Base-by-base conservation (phyloP, 2,113 vertebrate genomes). In the Semnopithecus entellus region DNA sequence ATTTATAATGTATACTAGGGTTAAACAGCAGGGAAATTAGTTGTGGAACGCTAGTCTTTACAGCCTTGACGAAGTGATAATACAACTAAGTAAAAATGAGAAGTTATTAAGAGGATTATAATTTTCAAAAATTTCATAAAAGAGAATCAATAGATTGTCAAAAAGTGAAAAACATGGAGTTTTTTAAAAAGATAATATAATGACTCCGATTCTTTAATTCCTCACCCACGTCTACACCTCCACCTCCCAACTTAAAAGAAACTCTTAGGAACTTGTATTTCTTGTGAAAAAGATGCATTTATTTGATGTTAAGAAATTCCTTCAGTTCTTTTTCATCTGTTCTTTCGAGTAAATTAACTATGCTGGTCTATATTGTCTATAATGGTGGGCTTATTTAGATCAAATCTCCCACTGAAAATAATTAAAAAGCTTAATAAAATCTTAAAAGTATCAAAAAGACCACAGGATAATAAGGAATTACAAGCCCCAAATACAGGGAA, bases 71-170 rank as follows among this genome's bases (percentile, higher is more conserved):
- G 55, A 80, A 57, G 30, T 89, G 50, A 94, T 89, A 91, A 79
- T 18, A 80, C 10, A 92, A 90, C 0, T 12, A 45, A 64, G 55
- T 75, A 89, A 86, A 86, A 68, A 2, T 38, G 59, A 93, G 50
- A 87, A 95, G 48, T 1, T 76, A 8, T 83, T 79, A 61, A 75
- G 16, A 85, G 50, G 22, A 80, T 96, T 92, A 86, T 6, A 94
- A 92, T 66, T 78, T 89, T n/a, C 86, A 90, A 66, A 78, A 83
- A 87, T 61, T 96, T 73, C 35, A 3, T 91, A 90, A 95, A 32
- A 91, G 32, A 82, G 11, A 72, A 73, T 70, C 66, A 85, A 92
- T 4, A 66, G 73, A 52, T 68, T 70, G 20, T 61, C n/a, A 76
- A 91, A 95, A 95, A 84, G 8, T 68, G 72, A 79, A 55, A 55